A percentile compares a stretch with the other conserved stretches of the same genome.
phyloP scores from a whole-genome alignment of 2,888 invertebrate genomes.

The Uropetala carovei region DNA sequence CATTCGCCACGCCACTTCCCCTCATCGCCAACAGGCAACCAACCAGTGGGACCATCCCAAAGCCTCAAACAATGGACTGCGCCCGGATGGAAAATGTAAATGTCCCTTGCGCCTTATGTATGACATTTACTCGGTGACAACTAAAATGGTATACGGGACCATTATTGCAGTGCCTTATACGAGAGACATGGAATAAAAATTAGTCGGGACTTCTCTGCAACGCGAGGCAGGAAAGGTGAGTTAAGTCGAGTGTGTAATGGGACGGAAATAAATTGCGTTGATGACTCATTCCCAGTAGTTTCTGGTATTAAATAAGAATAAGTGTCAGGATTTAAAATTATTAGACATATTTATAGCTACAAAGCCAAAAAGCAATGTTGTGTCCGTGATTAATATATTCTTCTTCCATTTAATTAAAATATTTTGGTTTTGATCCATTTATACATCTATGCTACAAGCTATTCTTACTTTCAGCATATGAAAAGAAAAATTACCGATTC shows the following conservation, averaged over 20 bases:
- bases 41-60: not conserved
- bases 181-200: constrained; percentile 37
- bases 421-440: too few relatives aligned
- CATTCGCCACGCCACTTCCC: constrained; percentile 11
- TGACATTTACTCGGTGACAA: constrained; percentile 32
- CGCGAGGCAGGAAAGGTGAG: constrained; percentile 23
- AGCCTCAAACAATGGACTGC: not conserved
- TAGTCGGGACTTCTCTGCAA: constrained; percentile 1
- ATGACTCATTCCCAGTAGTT: constrained; percentile 5
- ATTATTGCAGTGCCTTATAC: not conserved
- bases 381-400: too few relatives aligned
- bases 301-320: not conserved
- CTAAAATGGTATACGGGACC: constrained; percentile 10
- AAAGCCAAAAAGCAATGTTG: too few relatives aligned
- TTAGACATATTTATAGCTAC: not conserved
- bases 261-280: constrained; percentile 32
- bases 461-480: too few relatives aligned
- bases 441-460: too few relatives aligned
- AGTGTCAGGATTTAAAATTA: not conserved
- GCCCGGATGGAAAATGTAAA: constrained; percentile 51
- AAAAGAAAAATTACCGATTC: too few relatives aligned
- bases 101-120: not conserved
- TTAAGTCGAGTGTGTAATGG: constrained; percentile 45
- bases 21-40: not conserved
- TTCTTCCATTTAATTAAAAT: too few relatives aligned